Base-by-base conservation (phyloP, 2,797 vertebrate species). In the Etheostoma nigrum region DNA sequence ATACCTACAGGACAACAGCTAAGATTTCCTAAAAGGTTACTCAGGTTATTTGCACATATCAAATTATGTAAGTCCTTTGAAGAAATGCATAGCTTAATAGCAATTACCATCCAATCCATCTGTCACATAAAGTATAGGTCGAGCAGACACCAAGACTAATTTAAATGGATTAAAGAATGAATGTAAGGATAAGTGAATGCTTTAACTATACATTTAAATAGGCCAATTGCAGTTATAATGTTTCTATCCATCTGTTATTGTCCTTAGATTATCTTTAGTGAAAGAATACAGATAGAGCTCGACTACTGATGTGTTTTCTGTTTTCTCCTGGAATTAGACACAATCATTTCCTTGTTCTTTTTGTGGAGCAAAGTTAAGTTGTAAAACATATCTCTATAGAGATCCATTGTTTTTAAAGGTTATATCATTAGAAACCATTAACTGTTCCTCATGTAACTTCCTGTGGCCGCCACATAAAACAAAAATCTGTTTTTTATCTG, bases 31-130 rank as follows among this genome's bases (percentile, higher is more conserved):
- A 48, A 67, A 55, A n/a, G 23, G 5, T 21, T 67, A 47, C 42
- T n/a, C 4, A 51, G 54, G 27, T 23, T 25, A 18, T 48, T 5
- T 21, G 36, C 30, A 42, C n/a, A 19, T 15, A 47, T 58, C 30
- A 44, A 13, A 71, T 58, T 30, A 11, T 52, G 33, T 52, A 21
- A 7, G 9, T 44, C 58, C 11, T 53, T 75, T 55, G 9, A 36
- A 44, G 47, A 67, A 77, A 69, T 71, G 53, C 65, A 71, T 16
- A 70, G 51, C 73, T 70, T 59, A 57, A 61, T 30, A 45, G 25
- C 1, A 76, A 23, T 60, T 27, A n/a, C 48, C 42, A 53, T 48
- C 74, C 45, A 25, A 60, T 67, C 49, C 18, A 42, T 40, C 42
- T 63, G 7, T 6, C 36, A 72, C 13, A 59, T 68, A 54, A 11